phyloP scores from a whole-genome alignment of 2,113 vertebrate species.

The Heterotilapia buettikoferi region DNA sequence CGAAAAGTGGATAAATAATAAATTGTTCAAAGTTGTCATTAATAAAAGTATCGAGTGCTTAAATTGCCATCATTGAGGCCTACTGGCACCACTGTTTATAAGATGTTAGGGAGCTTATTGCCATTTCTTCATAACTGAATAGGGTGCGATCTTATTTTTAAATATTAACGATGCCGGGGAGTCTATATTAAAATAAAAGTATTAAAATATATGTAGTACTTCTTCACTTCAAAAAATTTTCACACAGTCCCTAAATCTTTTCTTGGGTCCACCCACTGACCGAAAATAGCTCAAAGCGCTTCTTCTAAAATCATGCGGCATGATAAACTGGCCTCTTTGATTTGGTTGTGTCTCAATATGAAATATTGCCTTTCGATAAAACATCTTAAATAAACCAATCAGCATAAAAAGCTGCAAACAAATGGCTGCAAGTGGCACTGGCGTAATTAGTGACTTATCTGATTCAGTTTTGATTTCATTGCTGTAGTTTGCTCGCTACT shows the following conservation, averaged over 20 bases:
- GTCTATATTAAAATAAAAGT: background rate
- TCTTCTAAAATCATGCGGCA: background rate
- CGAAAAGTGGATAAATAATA: background rate
- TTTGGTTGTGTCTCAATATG: background rate
- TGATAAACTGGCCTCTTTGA: background rate
- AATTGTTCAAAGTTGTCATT: background rate
- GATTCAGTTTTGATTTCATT: background rate
- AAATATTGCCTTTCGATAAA: background rate
- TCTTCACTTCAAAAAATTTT: background rate
- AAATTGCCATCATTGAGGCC: background rate
- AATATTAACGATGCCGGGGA: background rate
- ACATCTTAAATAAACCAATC: background rate
- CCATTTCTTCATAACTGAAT: background rate
- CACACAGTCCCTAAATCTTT: background rate
- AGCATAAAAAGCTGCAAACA: background rate
- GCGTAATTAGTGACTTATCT: background rate
- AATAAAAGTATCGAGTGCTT: background rate
- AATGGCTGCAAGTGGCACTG: background rate
- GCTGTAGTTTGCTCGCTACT: background rate
- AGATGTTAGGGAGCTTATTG: background rate
- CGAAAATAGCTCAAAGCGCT: background rate
- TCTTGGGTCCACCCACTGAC: background rate
- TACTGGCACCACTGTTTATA: background rate
- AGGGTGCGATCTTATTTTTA: background rate
- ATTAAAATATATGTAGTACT: background rate